Conservation (phyloP, 2,113 vertebrate species). For the Thamnophis sirtalis region DNA sequence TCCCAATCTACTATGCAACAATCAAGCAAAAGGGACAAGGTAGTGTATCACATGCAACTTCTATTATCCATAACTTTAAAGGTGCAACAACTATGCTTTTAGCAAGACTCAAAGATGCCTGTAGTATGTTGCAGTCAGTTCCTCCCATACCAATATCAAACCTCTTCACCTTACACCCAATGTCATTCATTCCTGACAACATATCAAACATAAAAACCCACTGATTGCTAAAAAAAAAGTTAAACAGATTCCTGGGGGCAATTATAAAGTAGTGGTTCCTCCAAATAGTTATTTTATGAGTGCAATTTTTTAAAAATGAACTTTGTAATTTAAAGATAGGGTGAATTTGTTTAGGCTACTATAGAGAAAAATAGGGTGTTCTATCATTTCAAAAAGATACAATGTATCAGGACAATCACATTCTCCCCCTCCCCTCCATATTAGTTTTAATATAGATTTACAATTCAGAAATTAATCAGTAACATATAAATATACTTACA, state of each 20-base stretch:
- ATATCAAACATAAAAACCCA: neutral
- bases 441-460: neutral
- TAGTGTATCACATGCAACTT: neutral
- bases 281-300: neutral
- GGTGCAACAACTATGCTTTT: neutral
- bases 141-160: neutral
- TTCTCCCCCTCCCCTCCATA: neutral
- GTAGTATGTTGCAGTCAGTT: neutral
- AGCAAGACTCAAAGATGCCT: neutral
- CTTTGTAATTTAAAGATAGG: neutral
- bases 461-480: neutral
- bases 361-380: neutral
- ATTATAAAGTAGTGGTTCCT: neutral
- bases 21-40: neutral
- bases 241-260: neutral
- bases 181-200: neutral
- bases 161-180: neutral
- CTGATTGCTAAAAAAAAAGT: neutral
- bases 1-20: neutral
- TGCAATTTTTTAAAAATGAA: neutral
- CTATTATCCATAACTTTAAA: neutral
- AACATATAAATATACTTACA: slow-evolving; percentile 69
- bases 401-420: neutral
- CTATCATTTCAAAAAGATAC: neutral
- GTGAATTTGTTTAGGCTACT: neutral